Conservation (phyloP, 2,888 invertebrate genomes). For the Nomada ferruginata region DNA sequence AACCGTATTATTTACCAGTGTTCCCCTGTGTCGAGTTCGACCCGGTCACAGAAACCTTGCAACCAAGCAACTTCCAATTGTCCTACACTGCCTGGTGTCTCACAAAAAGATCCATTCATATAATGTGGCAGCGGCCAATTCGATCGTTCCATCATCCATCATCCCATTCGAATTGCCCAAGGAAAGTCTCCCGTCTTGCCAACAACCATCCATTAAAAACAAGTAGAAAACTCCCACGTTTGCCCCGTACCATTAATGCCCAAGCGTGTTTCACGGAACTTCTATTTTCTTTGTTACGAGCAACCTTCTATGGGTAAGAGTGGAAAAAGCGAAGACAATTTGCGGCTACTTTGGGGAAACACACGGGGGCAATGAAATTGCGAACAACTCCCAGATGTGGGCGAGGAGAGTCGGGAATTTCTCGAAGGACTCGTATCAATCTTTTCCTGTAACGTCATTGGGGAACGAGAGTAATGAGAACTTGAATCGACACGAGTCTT, state of each 20-base stretch:
- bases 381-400: background rate
- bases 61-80: no score
- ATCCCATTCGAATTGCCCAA: background rate
- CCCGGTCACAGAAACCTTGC: no score
- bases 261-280: background rate
- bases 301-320: background rate
- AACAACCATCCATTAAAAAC: constrained; percentile 3
- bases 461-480: background rate
- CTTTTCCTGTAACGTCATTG: constrained; percentile 2
- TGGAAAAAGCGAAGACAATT: constrained; percentile 10
- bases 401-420: background rate
- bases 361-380: constrained; percentile 14
- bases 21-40: no score
- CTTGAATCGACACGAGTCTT: no score
- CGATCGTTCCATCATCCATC: no score
- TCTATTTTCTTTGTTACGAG: constrained; percentile 26
- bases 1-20: no score
- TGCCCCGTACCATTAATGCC: background rate
- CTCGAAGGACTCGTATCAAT: background rate
- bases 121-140: no score
- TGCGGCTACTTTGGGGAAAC: constrained; percentile 9
- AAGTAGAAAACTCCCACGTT: background rate
- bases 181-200: background rate
- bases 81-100: no score
- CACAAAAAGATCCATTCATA: no score